phyloP scores from a whole-genome alignment of 2,113 vertebrate genomes.

The Xiphias gladius region DNA sequence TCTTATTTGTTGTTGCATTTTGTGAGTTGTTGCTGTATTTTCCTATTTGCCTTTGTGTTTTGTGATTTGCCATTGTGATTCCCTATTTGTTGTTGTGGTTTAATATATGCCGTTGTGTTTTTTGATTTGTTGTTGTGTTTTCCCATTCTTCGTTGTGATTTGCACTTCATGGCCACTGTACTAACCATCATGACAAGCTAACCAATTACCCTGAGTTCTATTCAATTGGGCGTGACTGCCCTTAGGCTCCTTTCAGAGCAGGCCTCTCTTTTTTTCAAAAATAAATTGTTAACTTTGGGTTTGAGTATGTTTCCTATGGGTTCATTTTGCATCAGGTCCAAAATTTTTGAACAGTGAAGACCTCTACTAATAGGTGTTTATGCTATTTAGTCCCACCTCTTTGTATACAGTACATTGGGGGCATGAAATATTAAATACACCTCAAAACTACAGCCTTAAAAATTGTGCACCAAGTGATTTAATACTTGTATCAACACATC shows the following conservation, averaged over 20 bases:
- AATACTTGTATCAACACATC: not conserved
- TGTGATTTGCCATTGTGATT: too few species aligned
- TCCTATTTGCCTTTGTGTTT: too few species aligned
- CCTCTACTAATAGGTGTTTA: slow-evolving; percentile 1
- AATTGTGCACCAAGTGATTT: not conserved
- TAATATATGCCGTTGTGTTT: too few species aligned
- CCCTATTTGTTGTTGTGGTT: too few species aligned
- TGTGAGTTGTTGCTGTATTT: too few species aligned
- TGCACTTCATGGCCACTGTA: too few species aligned
- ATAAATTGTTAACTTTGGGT: not conserved
- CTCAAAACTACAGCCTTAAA: slow-evolving; percentile 10
- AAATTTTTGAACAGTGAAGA: too few species aligned
- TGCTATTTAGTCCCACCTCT: not conserved
- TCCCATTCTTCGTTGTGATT: too few species aligned
- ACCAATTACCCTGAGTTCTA: not conserved
- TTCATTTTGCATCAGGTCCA: not conserved
- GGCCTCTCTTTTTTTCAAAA: not conserved
- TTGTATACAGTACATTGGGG: not conserved
- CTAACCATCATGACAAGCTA: not conserved
- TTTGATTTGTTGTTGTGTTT: too few species aligned
- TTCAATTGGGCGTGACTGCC: not conserved
- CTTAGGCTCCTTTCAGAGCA: not conserved
- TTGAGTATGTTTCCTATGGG: not conserved
- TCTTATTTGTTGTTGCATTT: too few species aligned
- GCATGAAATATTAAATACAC: not conserved